These are phyloP conservation scores for Xenopus laevis DNA, from an alignment of 2,113 vertebrate genomes.

Conservation along the genomic window DNA sequence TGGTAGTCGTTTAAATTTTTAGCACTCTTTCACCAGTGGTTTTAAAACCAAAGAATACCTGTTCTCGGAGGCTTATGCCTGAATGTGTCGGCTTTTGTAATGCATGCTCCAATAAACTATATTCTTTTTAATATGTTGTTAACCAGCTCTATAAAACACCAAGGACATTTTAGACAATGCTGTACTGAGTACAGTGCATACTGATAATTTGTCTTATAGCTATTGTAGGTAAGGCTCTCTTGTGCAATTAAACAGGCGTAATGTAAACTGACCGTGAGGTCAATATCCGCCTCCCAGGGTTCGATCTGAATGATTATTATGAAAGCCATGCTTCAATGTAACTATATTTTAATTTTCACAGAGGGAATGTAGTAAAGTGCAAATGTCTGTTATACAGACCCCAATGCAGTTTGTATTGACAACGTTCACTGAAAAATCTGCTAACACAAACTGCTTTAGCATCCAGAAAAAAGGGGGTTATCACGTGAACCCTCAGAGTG, in stretches of 20 bases:
- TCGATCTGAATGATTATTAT: constrained; percentile 42
- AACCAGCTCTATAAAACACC: constrained; percentile 33
- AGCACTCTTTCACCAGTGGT: neutral
- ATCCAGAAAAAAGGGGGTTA: too few relatives aligned
- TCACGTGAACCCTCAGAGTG: too few relatives aligned
- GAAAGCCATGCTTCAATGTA: constrained; percentile 40
- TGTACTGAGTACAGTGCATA: constrained; percentile 19
- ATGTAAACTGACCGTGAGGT: constrained; percentile 36
- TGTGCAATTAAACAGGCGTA: constrained; percentile 41
- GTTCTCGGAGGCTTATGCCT: neutral
- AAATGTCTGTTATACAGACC: constrained; percentile 29
- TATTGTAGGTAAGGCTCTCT: constrained; percentile 31
- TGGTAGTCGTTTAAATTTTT: constrained; percentile 31
- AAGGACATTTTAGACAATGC: constrained; percentile 23
- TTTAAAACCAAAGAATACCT: neutral
- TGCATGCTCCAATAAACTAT: constrained; percentile 26
- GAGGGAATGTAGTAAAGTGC: constrained; percentile 41
- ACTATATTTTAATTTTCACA: constrained; percentile 23
- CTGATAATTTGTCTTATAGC: constrained; percentile 42
- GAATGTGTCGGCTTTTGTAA: constrained; percentile 15
- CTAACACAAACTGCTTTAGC: neutral
- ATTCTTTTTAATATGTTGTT: constrained; percentile 36
- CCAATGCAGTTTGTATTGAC: constrained; percentile 33
- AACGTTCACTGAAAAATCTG: neutral
- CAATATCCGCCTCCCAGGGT: constrained; percentile 26